phyloP scores from a whole-genome alignment of 2,888 invertebrate species.

The Margaritifera margaritifera region DNA sequence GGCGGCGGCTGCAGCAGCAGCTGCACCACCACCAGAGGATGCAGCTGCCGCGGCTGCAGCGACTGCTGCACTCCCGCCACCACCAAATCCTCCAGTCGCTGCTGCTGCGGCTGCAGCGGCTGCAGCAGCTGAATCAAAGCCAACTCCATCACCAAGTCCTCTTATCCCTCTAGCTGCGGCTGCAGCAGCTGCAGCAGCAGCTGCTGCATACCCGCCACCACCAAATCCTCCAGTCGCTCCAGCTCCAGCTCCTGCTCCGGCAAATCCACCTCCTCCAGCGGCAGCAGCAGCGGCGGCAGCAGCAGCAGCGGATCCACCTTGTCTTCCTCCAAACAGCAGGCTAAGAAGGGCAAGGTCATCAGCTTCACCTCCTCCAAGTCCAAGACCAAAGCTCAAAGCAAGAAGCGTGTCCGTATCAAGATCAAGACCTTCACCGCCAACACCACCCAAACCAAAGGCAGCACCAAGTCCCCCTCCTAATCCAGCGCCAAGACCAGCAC shows the following conservation, averaged over 20 bases:
- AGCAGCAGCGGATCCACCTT: not conserved
- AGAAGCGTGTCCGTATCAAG: too few relatives aligned
- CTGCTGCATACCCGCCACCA: not conserved
- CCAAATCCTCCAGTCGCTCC: not conserved
- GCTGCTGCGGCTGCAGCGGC: conserved; percentile 1
- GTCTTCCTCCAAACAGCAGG: not conserved
- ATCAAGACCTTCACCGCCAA: not conserved
- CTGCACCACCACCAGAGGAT: not conserved
- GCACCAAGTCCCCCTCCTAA: not conserved
- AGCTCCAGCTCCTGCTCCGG: not conserved
- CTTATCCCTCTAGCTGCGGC: not conserved
- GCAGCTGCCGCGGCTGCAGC: conserved; percentile 5
- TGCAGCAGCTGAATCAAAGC: not conserved
- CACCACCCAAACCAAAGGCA: not conserved
- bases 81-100: conserved; percentile 3
- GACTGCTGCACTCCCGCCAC: not conserved
- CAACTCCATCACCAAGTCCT: not conserved
- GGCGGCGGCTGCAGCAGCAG: not conserved
- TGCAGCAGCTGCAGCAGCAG: not conserved
- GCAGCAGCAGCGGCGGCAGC: conserved; percentile 3
- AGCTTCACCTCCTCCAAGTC: too few relatives aligned
- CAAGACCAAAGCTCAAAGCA: too few relatives aligned
- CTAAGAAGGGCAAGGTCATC: too few relatives aligned
- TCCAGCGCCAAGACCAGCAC: not conserved
- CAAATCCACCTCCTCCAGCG: not conserved